Base-by-base conservation (phyloP, 2,888 invertebrate species). In the Spatulosminthurus flaviceps region DNA sequence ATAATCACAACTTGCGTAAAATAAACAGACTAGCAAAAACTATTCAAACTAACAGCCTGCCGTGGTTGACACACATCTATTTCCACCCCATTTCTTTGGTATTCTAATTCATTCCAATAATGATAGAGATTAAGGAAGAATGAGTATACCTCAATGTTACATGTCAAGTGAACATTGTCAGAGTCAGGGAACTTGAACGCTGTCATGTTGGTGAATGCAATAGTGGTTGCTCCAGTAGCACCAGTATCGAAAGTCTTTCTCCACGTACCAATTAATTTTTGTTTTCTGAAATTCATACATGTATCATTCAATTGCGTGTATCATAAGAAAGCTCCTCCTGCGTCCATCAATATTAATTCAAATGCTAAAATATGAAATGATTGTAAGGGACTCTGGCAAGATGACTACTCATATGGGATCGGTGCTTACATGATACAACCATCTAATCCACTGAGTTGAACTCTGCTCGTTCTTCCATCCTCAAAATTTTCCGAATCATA, bases 121-220 rank as follows among this genome's bases (percentile, higher is more conserved):
- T 41, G 11, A 11, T 74, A 21, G 0, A 69, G 74, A 16, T 26
- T 43, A 80, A 86, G 88, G 5, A 61, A 19, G 7, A 34, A 70
- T 21, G 26, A 24, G 11, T 5, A 24, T 88, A 92, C 92, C 89
- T 93, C 92, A 82, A 93, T 91, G 85, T 93, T 93, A 87, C 93
- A 93, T 19, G 92, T 92, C 0, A 93, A 87, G 85, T 91, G 93
- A 0, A 93, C 92, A 88, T 92, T 92, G 82, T 91, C 91, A 26
- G 91, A 91, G 82, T 93, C 93, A 0, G 93, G 93, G 86, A 93
- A 93, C 82, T 92, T 91, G 88, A 93, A 93, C 0, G 93, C 92
- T 84, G 90, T 91, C 13, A 93, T 89, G 87, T 90, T 91, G 83
- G 92, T 92, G 86, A 92, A 91, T 26, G 92, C 91, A 60, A 92